Base-by-base conservation (phyloP, 2,797 vertebrate genomes). In the Apodemus agrarius region DNA sequence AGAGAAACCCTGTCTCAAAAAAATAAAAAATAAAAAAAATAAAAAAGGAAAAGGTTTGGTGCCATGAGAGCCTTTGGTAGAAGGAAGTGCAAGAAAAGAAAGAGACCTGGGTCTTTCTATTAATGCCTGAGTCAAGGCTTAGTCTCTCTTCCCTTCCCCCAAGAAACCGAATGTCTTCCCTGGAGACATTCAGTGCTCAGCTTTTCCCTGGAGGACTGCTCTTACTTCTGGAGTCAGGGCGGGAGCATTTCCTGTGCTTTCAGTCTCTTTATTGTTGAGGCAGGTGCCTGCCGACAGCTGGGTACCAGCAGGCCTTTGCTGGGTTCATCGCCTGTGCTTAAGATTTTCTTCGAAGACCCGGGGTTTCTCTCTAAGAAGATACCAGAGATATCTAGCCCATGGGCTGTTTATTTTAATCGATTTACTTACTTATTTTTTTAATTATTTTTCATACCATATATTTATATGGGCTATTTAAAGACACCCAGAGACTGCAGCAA, bases 191-290 rank as follows among this genome's bases (percentile, higher is more conserved):
- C 46, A 3, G 2, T 54, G 69, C 83, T 90, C 12, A 29, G 49
- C 40, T 72, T 91, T 54, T 83, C 90, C 89, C 76, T 79, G 80
- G 63, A 67, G 85, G 74, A 7, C 37, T n/a, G 12, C 49, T 80
- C 74, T 74, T 86, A 14, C 72, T 29, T 82, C 54, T 90, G 79
- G 80, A 90, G 49, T 95, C 96, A 37, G 21, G 96, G 95, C 95
- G 96, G 67, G 43, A 59, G 61, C 24, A 11, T 95, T 96, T 97
- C 94, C 97, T 94, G 78, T 37, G 91, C 89, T 91, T 96, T 78
- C 89, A 19, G 3, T 59, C 76, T 80, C 76, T 92, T 91, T 49
- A 89, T n/a, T 85, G 94, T 87, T 78, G 9, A 17, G 92, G 72
- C 17, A 85, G 65, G 96, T 76, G 83, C 97, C 94, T 96, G 93